Conservation (phyloP, 2,113 vertebrate genomes). For the Lontra canadensis region DNA sequence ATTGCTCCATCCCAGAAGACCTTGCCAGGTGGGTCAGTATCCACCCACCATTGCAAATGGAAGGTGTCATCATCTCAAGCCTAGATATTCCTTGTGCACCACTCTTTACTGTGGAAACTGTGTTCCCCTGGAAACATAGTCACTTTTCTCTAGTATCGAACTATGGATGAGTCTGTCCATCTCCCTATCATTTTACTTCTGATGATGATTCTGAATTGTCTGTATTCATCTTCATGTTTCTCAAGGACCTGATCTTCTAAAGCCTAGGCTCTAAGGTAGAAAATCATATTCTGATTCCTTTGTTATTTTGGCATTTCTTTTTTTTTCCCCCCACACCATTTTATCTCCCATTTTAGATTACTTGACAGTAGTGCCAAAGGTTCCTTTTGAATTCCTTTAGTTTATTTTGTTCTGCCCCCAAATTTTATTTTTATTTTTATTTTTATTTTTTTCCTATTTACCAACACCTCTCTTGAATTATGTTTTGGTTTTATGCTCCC, state of each 20-base stretch:
- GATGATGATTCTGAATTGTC: not conserved
- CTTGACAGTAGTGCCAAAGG: not conserved
- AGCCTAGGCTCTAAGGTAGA: not conserved
- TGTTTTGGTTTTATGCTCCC: not conserved
- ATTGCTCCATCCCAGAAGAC: not conserved
- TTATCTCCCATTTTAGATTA: not conserved
- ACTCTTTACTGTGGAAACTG: not conserved
- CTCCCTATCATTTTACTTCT: not conserved
- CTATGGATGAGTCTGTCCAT: not conserved
- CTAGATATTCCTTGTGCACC: not conserved
- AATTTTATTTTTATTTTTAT: not conserved
- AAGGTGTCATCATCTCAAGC: not conserved
- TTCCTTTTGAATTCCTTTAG: not conserved
- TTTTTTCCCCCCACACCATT: not conserved
- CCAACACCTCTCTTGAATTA: not conserved
- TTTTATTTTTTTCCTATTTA: not conserved
- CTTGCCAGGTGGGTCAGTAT: accelerated
- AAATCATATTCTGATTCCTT: not conserved
- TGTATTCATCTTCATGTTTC: not conserved
- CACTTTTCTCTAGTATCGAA: not conserved
- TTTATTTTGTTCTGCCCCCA: not conserved
- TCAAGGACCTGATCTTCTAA: not conserved
- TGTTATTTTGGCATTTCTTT: not conserved
- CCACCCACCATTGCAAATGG: not conserved
- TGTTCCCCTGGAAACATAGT: not conserved